Evolutionary conservation across 2,888 invertebrate species (phyloP), one percentile per base, ranked within the genome.

Genomic region (Dasysyrphus albostriatus): DNA sequence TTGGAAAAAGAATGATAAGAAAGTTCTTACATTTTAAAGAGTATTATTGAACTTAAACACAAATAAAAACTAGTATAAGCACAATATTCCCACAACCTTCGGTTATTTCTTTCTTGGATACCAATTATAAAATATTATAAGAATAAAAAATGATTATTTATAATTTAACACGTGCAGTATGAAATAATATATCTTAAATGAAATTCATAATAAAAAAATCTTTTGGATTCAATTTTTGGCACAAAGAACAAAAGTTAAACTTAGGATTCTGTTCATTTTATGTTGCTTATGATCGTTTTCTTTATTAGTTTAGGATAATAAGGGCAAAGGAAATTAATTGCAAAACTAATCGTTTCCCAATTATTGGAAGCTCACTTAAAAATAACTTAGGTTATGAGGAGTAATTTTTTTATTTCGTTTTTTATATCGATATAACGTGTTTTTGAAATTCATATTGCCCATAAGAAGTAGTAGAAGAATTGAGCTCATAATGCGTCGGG

Each of bases 141-240:
- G 61, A 39, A 16, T 24, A 44, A 34, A 14, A 42, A 42, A 29
- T 29, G 61, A n/a, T 16, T 58, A 34, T n/a, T n/a, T n/a, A 34
- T 16, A 54, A 54, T 54, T 54, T 44, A 44, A 49, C 47, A 1
- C 34, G 19, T 67, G 19, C 16, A 65, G 6, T 3, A 34, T 47
- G 32, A 9, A 29, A 34, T 42, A 61, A 34, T 29, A 59, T 47
- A 32, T 39, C 14, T 83, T n/a, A 39, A 59, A 49, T 42, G 24
- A 70, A 56, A 72, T 19, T 34, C 34, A 44, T 51, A 44, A 72
- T 49, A 29, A 37, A 65, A 51, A 39, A 65, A 73, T 74, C 47
- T 56, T 75, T 83, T 74, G 79, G 79, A 75, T 75, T 70, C 3
- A n/a, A 65, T 83, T 83, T 84, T 84, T 84, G 83, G 83, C 83